Percentiles rank a stretch among this genome's conserved stretches.
Conservation (phyloP, 2,888 invertebrate genomes). For the Melieria crassipennis region DNA sequence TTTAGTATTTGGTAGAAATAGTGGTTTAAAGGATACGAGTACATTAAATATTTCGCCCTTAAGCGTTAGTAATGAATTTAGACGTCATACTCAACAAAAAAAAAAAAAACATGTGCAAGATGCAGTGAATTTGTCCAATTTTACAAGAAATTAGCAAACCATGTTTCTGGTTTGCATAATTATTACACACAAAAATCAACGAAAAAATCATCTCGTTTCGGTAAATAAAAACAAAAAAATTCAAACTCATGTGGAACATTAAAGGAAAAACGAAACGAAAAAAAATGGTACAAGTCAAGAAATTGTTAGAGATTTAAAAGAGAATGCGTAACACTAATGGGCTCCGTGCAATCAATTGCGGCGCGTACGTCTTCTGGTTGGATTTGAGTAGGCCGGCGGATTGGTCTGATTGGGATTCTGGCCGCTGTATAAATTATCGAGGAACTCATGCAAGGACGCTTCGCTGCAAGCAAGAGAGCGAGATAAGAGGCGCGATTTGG, state of each 20-base stretch:
- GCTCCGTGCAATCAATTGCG: conserved; percentile 54
- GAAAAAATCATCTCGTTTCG: too few relatives aligned
- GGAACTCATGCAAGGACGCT: conserved; percentile 63
- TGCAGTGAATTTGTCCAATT: too few relatives aligned
- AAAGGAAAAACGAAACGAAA: conserved; percentile 9
- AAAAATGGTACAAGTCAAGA: conserved; percentile 20
- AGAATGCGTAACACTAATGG: conserved; percentile 47
- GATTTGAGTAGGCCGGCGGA: conserved; percentile 52
- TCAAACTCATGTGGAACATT: too few relatives aligned
- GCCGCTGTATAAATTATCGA: conserved; percentile 65
- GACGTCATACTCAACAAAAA: too few relatives aligned
- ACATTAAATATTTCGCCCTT: not conserved
- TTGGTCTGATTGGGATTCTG: conserved; percentile 62
- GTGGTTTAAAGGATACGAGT: conserved; percentile 9
- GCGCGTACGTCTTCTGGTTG: conserved; percentile 60
- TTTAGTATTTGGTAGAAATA: conserved; percentile 43
- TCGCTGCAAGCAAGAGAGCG: conserved; percentile 52
- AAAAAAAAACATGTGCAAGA: too few relatives aligned
- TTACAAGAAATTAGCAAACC: too few relatives aligned
- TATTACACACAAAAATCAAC: too few relatives aligned
- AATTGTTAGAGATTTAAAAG: conserved; percentile 50
- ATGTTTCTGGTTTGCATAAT: too few relatives aligned
- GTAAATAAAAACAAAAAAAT: too few relatives aligned
- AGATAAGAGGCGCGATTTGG: not conserved
- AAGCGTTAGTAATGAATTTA: too few relatives aligned